Conservation (phyloP, 2,888 invertebrate species). For the Mantis religiosa region DNA sequence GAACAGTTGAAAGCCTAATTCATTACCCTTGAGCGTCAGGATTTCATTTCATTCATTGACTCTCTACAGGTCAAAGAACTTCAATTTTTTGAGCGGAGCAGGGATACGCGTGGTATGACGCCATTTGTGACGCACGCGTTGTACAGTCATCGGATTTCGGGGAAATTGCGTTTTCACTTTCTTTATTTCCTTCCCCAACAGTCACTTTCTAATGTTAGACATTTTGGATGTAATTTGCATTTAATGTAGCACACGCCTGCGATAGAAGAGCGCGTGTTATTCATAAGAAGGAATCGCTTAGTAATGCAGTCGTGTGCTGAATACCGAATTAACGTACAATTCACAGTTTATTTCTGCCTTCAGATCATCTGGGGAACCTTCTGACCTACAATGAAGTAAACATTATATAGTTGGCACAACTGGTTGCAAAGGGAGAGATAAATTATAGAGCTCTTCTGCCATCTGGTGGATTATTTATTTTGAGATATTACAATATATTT, state of each 20-base stretch:
- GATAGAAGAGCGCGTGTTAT: too few relatives aligned
- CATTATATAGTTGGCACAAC: too few relatives aligned
- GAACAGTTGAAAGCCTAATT: not conserved
- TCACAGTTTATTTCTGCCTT: too few relatives aligned
- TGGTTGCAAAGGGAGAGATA: too few relatives aligned
- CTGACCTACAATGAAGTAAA: too few relatives aligned
- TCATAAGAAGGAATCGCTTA: too few relatives aligned
- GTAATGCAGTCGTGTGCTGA: too few relatives aligned
- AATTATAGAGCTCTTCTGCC: too few relatives aligned
- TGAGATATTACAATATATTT: too few relatives aligned
- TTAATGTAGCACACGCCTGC: not conserved
- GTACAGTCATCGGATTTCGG: not conserved
- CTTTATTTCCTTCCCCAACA: not conserved
- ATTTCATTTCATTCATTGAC: not conserved
- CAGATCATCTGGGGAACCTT: too few relatives aligned
- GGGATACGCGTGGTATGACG: not conserved
- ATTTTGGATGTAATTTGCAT: not conserved
- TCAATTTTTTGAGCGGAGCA: not conserved
- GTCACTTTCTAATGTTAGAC: not conserved
- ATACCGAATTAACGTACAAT: too few relatives aligned
- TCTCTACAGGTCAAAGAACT: not conserved
- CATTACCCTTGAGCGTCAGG: not conserved
- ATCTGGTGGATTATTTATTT: too few relatives aligned
- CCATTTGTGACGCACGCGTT: not conserved
- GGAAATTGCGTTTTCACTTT: not conserved